Evolutionary conservation across 2,888 invertebrate species (phyloP), one percentile per base, ranked within the genome.

Genomic region (Drosophila kokeensis): DNA sequence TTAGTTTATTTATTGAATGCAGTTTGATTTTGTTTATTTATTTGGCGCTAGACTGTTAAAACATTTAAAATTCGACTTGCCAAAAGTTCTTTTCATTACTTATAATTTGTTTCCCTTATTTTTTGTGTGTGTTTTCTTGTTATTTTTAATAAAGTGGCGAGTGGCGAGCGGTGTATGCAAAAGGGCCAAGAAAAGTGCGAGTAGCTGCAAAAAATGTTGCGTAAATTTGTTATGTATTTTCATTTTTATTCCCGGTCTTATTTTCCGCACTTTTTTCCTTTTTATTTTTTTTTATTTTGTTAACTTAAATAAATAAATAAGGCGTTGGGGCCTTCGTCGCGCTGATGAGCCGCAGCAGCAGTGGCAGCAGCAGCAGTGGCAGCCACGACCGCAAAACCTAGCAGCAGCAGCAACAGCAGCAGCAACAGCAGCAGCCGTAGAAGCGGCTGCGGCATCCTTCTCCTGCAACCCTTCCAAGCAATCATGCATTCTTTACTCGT

Each of bases 221-320:
- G 87, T 87, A 89, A 89, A 87, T 87, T 87, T 89, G 77, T 89
- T 89, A 89, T 87, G 78, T 81, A 76, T 79, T 82, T 74, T 72
- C 32, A 58, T 65, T 53, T 62, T 68, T 66, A 52, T 57, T 65
- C 45, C 45, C 24, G 18, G 18, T 8, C 38, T 69, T 57, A 36
- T 58, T 62, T 54, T 63, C 50, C 68, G 40, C 49, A 30, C 32
- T 63, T 54, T 58, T 60, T 40, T 72, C 10, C 40, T 40, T 42
- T 45, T 45, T 13, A 24, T 15, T 58, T 73, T 21, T 32, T 60
- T 32, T 40, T 70, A 57, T 81, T 63, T 72, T 72, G 66, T 77
- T 73, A 87, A 84, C 76, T 87, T 87, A 81, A 85, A 85, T 89
- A 87, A 89, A 87, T 87, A 89, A 88, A 83, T 81, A 86, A 74